These are phyloP conservation scores for Smittia aterrima DNA, from an alignment of 2,888 invertebrate genomes.

Conservation along the genomic window DNA sequence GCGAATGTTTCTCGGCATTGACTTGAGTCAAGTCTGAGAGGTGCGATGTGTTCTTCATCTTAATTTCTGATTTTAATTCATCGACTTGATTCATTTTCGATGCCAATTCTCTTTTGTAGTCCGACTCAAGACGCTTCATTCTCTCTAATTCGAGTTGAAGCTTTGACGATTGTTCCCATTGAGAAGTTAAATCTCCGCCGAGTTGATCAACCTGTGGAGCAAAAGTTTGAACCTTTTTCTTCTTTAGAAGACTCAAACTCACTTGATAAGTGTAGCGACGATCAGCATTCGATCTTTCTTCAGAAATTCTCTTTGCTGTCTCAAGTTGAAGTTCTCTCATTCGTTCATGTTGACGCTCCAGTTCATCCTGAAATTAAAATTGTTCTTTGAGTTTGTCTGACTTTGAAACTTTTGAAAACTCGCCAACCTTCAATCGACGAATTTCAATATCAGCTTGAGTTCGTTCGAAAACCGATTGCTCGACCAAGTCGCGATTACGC, in stretches of 20 bases:
- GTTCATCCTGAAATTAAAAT: constrained; percentile 61
- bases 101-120: constrained; percentile 71
- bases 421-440: constrained; percentile 60
- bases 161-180: constrained; percentile 77
- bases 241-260: no score
- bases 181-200: constrained; percentile 72
- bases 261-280: constrained; percentile 67
- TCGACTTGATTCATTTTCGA: constrained; percentile 74
- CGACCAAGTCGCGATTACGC: constrained; percentile 67
- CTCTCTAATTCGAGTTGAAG: constrained; percentile 75
- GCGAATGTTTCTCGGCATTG: constrained; percentile 72
- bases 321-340: constrained; percentile 74
- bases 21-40: constrained; percentile 75
- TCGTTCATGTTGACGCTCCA: constrained; percentile 73
- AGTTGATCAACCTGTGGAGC: constrained; percentile 65
- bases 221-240: constrained; percentile 47
- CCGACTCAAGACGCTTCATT: constrained; percentile 72
- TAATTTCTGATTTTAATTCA: constrained; percentile 75
- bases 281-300: constrained; percentile 71
- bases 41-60: constrained; percentile 66
- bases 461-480: constrained; percentile 75
- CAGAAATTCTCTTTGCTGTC: constrained; percentile 67
- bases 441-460: constrained; percentile 73
- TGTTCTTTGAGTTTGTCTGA: neutral
- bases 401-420: no score